Evolutionary conservation across 2,888 invertebrate species (phyloP), one percentile per base, ranked within the genome.

Genomic region (Piscicola geometra): DNA sequence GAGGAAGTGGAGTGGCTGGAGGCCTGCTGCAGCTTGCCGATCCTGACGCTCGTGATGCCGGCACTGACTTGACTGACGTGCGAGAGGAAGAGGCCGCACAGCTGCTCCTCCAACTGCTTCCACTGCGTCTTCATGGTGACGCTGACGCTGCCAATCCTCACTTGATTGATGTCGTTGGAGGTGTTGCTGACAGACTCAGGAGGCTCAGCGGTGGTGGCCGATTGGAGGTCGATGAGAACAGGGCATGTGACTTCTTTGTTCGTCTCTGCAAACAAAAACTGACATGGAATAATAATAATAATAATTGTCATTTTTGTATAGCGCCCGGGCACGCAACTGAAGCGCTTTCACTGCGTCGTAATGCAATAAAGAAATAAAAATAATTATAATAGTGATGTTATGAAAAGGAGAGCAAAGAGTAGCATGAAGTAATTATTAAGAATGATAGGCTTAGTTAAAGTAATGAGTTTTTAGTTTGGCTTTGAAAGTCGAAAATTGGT

Each of bases 31-130:
- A 68, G 75, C 28, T 82, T 82, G 28, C 81, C 79, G 21, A 82
- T 81, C 70, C 82, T 81, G 76, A 82, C 82, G 0, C 82, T 83
- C 32, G 81, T 80, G 66, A 84, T 77, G 15, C 84, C 84, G 1
- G 77, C 75, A 74, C 83, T 81, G 50, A 84, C 75, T 68, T 82
- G 81, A 15, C 76, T 77, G 50, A 83, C 80, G 79, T 83, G 83
- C 12, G 71, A 76, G n/a, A 80, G 76, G 28, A 83, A 75, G 21
- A 81, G 76, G 0, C 77, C 71, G 9, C 77, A 77, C 33, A 84
- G 78, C 25, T 77, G 77, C 30, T 81, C 80, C 76, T 83, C 83
- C 68, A 84, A 78, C 32, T 80, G 77, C 3, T 64, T 32, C 84
- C 83, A 83, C 28, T 77, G 74, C 52, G 80, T 80, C 15, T 74